Conservation (phyloP, 2,888 invertebrate genomes). For the Leptura quadrifasciata region DNA sequence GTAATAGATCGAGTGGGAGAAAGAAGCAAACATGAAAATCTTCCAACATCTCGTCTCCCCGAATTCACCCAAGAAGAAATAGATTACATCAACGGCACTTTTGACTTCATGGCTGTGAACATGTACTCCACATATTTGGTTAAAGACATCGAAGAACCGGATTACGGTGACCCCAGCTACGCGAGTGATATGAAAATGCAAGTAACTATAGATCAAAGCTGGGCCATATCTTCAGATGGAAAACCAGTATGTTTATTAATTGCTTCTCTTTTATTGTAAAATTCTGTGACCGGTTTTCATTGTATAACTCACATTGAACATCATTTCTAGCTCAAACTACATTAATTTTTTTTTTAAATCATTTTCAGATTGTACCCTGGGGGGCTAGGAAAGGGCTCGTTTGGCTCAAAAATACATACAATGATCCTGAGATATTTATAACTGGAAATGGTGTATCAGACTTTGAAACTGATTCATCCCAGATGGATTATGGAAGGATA, state of each 20-base stretch:
- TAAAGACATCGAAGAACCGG: conserved; percentile 24
- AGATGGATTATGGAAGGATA: conserved; percentile 20
- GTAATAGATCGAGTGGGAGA: conserved; percentile 78
- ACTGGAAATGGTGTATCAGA: conserved; percentile 80
- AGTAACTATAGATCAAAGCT: conserved; percentile 11
- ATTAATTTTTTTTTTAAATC: background rate
- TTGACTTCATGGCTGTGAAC: conserved; percentile 85
- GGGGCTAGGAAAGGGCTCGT: conserved; percentile 79
- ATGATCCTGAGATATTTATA: conserved; percentile 76
- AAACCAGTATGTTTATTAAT: conserved; percentile 28
- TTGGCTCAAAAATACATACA: conserved; percentile 77
- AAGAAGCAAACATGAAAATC: conserved; percentile 74
- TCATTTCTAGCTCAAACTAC: background rate
- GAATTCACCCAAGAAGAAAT: conserved; percentile 79
- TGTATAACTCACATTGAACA: no score
- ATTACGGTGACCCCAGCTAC: conserved; percentile 20
- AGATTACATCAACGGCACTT: conserved; percentile 77
- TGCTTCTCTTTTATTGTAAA: background rate
- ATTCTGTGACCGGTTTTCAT: no score
- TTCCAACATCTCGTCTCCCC: conserved; percentile 78
- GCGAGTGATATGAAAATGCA: conserved; percentile 22
- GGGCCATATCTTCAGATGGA: conserved; percentile 26
- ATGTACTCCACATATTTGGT: conserved; percentile 78
- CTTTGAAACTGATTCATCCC: background rate
- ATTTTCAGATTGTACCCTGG: conserved; percentile 76